Evolutionary conservation across 2,113 vertebrate species (phyloP).

Genomic region (Brienomyrus longianalis): DNA sequence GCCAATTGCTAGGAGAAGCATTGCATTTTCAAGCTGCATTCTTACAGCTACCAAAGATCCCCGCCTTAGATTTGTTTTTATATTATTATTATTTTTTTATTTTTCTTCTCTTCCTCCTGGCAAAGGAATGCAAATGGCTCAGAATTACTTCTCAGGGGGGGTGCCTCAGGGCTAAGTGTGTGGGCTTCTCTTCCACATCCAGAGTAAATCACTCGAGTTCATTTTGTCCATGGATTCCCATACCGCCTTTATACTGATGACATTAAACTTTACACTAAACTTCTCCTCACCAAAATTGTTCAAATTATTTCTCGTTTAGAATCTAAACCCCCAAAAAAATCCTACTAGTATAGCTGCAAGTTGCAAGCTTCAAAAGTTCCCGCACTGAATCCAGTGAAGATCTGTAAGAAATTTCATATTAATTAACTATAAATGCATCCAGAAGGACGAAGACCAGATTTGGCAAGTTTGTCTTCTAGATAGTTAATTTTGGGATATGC

Average conservation of each 20-base stretch:
- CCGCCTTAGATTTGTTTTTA: background rate
- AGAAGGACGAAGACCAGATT: background rate
- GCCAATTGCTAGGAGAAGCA: background rate
- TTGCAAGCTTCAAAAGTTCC: background rate
- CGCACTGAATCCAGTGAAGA: background rate
- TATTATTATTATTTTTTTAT: background rate
- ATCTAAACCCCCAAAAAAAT: background rate
- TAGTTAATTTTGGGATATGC: background rate
- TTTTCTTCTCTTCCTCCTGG: background rate
- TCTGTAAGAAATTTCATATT: background rate
- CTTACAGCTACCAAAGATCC: background rate
- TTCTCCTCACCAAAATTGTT: background rate
- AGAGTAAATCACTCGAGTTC: background rate
- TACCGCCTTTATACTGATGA: background rate
- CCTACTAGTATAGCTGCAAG: background rate
- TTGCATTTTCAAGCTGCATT: background rate
- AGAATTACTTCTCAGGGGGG: background rate
- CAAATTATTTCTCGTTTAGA: background rate
- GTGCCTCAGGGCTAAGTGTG: background rate
- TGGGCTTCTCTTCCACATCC: background rate
- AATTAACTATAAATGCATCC: constrained; percentile 1
- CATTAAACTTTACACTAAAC: background rate
- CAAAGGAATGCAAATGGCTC: constrained; percentile 6
- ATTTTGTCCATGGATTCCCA: background rate
- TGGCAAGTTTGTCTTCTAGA: background rate